These are phyloP conservation scores for Steromphala cineraria DNA, from an alignment of 2,888 invertebrate genomes.

Conservation along the genomic window DNA sequence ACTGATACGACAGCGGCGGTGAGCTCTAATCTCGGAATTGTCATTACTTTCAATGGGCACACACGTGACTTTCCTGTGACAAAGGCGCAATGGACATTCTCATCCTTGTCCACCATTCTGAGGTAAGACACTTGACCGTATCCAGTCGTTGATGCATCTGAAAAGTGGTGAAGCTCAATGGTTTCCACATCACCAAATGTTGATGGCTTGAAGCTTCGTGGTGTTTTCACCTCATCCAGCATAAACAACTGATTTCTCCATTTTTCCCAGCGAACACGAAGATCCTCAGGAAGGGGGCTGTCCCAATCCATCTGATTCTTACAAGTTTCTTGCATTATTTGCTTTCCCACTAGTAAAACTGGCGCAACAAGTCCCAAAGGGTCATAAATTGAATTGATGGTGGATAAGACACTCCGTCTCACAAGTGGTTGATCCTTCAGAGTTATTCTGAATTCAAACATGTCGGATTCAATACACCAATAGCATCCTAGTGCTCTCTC, in stretches of 20 bases:
- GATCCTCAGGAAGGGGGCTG: constrained; percentile 38
- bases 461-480: constrained; percentile 46
- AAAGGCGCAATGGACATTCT: constrained; percentile 26
- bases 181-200: constrained; percentile 33
- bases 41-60: constrained; percentile 20
- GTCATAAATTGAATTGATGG: constrained; percentile 45
- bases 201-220: constrained; percentile 37
- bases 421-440: constrained; percentile 37
- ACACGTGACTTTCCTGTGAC: constrained; percentile 31
- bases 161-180: constrained; percentile 45
- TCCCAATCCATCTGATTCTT: constrained; percentile 42
- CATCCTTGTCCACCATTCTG: constrained; percentile 25
- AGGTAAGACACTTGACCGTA: constrained; percentile 50
- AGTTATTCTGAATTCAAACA: constrained; percentile 38
- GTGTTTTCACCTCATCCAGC: constrained; percentile 23
- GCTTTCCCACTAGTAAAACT: constrained; percentile 40
- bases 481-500: constrained; percentile 43
- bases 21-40: constrained; percentile 23
- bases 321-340: constrained; percentile 47
- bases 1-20: constrained; percentile 26
- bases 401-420: constrained; percentile 42
- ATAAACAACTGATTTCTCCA: constrained; percentile 34
- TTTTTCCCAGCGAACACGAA: constrained; percentile 34
- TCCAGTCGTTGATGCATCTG: constrained; percentile 40
- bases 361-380: constrained; percentile 50